A percentile compares a stretch with the other conserved stretches of the same genome.
Conservation (phyloP, 2,113 vertebrate genomes). For the Aptenodytes forsteri region DNA sequence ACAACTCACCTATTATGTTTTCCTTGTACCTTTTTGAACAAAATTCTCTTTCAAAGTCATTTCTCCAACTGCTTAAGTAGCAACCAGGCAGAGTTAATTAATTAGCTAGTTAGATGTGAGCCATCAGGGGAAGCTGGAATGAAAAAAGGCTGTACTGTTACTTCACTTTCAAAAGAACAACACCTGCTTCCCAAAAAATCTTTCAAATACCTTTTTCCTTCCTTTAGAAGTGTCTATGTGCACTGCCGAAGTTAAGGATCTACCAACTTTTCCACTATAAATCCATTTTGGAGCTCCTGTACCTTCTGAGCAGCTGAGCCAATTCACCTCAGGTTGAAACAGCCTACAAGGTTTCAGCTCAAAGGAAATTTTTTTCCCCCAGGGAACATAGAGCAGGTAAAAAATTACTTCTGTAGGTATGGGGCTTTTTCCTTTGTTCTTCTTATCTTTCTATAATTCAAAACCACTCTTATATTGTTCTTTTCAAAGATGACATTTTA, state of each 20-base stretch:
- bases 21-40: not conserved
- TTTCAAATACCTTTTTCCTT: not conserved
- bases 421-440: not conserved
- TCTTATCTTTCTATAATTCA: not conserved
- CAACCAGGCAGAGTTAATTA: slow-evolving; percentile 36
- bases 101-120: not conserved
- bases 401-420: not conserved
- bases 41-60: slow-evolving; percentile 12
- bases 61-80: slow-evolving; percentile 8
- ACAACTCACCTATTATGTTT: not conserved
- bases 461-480: not conserved
- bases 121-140: not conserved
- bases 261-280: slow-evolving; percentile 34
- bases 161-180: not conserved
- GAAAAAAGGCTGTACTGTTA: not conserved
- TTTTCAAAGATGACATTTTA: not conserved
- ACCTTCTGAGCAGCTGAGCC: slow-evolving; percentile 10
- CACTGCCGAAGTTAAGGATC: not conserved
- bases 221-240: not conserved
- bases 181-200: not conserved
- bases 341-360: not conserved
- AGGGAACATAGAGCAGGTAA: not conserved
- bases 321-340: slow-evolving; percentile 25
- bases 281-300: not conserved
- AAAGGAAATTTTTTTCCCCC: not conserved